Percentiles rank a stretch among this genome's conserved stretches.
These are phyloP conservation scores for Corydoras maculifer DNA, from an alignment of 2,113 vertebrate species.

Conservation along the genomic window DNA sequence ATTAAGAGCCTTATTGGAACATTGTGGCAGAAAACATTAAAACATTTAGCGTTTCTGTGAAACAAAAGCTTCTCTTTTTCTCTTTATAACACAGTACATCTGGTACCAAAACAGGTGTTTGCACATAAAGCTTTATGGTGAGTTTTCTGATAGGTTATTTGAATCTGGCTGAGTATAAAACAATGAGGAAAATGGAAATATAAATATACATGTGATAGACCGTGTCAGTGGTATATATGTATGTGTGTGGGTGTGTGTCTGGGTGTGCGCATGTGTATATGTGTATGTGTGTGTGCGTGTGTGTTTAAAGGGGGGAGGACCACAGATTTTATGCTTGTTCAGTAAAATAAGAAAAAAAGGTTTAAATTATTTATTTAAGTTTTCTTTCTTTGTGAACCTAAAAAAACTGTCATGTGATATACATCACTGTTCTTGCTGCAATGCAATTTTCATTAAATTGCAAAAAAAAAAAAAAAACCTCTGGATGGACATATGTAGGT, in stretches of 20 bases:
- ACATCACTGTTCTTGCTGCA: too few species aligned
- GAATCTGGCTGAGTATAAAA: not conserved
- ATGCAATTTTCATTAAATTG: too few species aligned
- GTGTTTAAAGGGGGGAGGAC: not conserved
- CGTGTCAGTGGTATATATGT: too few species aligned
- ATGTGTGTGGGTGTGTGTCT: not conserved
- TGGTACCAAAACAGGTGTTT: constrained; percentile 11
- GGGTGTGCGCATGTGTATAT: constrained; percentile 5
- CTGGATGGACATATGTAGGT: not conserved
- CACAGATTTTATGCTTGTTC: too few species aligned
- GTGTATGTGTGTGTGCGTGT: not conserved
- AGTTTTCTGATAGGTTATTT: not conserved
- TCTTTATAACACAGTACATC: not conserved
- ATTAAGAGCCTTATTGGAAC: constrained; percentile 41
- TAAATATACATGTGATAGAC: too few species aligned
- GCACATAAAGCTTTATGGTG: constrained; percentile 8
- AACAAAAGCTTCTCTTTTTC: not conserved
- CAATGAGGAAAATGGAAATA: too few species aligned
- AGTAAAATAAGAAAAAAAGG: too few species aligned
- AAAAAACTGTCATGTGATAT: too few species aligned
- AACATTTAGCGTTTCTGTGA: too few species aligned
- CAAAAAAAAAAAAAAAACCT: not conserved
- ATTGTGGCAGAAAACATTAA: constrained; percentile 33
- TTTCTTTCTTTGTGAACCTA: too few species aligned
- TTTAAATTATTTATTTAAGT: too few species aligned